Conservation (phyloP, 2,797 vertebrate genomes). For the Enteromius paludinosus region DNA sequence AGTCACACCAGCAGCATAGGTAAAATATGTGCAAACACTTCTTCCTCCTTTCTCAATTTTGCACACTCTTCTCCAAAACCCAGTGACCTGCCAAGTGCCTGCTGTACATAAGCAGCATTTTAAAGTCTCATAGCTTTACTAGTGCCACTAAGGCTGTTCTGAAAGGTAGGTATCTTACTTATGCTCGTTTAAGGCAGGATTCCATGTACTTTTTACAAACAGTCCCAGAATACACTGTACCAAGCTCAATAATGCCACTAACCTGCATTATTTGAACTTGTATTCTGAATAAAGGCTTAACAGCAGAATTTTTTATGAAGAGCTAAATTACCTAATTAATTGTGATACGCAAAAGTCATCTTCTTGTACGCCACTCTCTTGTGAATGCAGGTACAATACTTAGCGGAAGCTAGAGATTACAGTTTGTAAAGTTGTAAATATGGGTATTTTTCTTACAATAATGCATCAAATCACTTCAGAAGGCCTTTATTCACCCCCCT, state of each 20-base stretch:
- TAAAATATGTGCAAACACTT: conserved; percentile 63
- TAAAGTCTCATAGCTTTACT: neutral
- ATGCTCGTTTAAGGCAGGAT: neutral
- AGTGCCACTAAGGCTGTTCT: neutral
- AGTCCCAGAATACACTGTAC: neutral
- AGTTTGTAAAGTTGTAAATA: too few relatives aligned
- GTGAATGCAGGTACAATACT: too few relatives aligned
- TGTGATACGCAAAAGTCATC: too few relatives aligned
- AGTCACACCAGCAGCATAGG: conserved; percentile 80
- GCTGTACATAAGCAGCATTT: neutral
- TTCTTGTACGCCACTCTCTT: too few relatives aligned
- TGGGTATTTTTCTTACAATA: too few relatives aligned
- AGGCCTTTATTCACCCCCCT: too few relatives aligned
- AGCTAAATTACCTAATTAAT: too few relatives aligned
- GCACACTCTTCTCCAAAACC: neutral
- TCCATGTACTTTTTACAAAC: neutral
- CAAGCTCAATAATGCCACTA: neutral
- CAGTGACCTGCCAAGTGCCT: neutral
- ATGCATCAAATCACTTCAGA: too few relatives aligned
- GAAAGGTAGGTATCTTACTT: neutral
- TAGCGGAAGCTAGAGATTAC: too few relatives aligned
- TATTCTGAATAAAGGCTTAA: too few relatives aligned
- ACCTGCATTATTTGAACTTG: neutral
- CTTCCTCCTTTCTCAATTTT: neutral
- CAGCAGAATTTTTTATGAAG: too few relatives aligned